A percentile compares a stretch with the other conserved stretches of the same genome.
Conservation (phyloP, 2,113 vertebrate species). For the Neolamprologus modestus region DNA sequence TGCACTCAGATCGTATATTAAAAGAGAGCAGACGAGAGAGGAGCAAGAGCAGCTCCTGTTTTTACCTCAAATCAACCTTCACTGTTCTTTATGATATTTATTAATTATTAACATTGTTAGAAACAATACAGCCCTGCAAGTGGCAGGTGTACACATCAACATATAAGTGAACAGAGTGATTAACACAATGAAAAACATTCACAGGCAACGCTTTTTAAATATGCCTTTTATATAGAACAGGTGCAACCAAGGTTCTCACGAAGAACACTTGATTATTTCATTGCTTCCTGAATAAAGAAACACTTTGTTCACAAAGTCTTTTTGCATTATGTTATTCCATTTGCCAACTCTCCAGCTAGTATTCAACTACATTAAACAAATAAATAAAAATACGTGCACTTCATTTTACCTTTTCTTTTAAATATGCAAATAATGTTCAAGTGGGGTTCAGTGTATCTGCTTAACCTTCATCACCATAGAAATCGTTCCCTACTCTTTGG, state of each 20-base stretch:
- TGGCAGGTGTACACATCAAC: not conserved
- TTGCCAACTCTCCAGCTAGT: not conserved
- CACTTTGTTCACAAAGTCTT: not conserved
- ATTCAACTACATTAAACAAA: not conserved
- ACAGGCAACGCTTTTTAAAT: not conserved
- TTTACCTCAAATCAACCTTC: not conserved
- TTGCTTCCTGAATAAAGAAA: not conserved
- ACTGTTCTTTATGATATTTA: not conserved
- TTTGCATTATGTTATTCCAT: not conserved
- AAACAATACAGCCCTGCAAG: not conserved
- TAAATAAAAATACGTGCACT: not conserved
- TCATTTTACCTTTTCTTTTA: not conserved
- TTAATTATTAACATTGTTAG: not conserved
- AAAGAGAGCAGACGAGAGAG: not conserved
- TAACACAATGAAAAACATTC: not conserved
- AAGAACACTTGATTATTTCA: not conserved
- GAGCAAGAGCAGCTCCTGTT: not conserved
- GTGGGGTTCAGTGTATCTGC: not conserved
- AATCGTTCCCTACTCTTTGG: not conserved
- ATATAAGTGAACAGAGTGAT: not conserved
- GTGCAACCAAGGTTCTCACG: not conserved
- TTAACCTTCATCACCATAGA: not conserved
- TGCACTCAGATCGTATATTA: conserved; percentile 28
- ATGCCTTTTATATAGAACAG: not conserved
- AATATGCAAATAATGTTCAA: not conserved